These are phyloP conservation scores for Cranoglanis bouderius DNA, from an alignment of 2,113 vertebrate species.

Conservation along the genomic window DNA sequence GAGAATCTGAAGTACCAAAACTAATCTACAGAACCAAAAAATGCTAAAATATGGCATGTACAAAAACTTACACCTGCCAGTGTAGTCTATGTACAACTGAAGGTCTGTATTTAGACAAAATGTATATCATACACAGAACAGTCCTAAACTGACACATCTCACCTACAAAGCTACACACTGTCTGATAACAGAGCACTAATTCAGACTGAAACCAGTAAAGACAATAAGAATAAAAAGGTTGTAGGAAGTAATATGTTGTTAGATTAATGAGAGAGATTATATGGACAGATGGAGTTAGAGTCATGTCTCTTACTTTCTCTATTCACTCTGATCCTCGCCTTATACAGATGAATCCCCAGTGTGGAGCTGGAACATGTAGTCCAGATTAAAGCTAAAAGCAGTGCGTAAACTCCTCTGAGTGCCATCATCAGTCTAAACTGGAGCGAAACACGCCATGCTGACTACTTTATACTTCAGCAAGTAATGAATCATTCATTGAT, in stretches of 20 bases:
- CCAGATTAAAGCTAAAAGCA: neutral
- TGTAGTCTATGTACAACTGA: neutral
- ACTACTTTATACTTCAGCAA: too few species aligned
- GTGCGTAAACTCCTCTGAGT: neutral
- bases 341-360: neutral
- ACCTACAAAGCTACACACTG: neutral
- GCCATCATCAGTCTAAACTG: neutral
- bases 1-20: neutral
- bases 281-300: neutral
- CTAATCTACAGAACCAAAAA: neutral
- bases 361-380: neutral
- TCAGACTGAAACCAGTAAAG: neutral
- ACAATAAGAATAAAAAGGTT: neutral
- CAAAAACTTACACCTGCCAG: neutral
- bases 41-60: neutral
- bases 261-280: neutral
- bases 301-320: constrained; percentile 5
- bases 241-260: neutral
- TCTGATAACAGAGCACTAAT: neutral
- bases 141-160: neutral
- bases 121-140: neutral
- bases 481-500: too few species aligned
- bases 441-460: too few species aligned
- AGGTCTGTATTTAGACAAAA: neutral
- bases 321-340: constrained; percentile 3